These are phyloP conservation scores for Ypsolopha sequella DNA, from an alignment of 2,888 invertebrate genomes.

Conservation along the genomic window DNA sequence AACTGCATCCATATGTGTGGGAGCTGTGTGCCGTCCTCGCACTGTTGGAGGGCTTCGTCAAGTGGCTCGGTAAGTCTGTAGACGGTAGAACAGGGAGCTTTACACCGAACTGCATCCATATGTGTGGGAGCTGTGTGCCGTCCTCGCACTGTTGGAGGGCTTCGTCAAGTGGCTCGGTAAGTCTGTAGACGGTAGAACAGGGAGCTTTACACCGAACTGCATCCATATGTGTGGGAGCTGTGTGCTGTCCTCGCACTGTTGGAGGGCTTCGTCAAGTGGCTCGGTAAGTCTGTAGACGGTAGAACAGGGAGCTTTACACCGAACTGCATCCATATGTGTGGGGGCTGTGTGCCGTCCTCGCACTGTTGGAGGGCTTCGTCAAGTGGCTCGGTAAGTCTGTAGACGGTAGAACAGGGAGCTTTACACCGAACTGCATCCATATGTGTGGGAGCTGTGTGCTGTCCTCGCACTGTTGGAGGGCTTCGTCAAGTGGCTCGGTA, in stretches of 20 bases:
- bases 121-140: conserved; percentile 95
- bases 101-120: conserved; percentile 95
- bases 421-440: conserved; percentile 92
- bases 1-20: conserved; percentile 96
- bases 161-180: conserved; percentile 95
- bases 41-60: conserved; percentile 88
- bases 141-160: conserved; percentile 88
- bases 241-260: conserved; percentile 90
- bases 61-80: conserved; percentile 87
- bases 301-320: conserved; percentile 77
- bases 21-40: conserved; percentile 93
- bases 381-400: conserved; percentile 88
- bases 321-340: conserved; percentile 96
- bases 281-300: conserved; percentile 73
- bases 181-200: conserved; percentile 21
- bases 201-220: conserved; percentile 91
- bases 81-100: conserved; percentile 67
- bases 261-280: conserved; percentile 94
- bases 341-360: conserved; percentile 93
- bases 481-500: conserved; percentile 95
- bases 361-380: conserved; percentile 89
- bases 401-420: conserved; percentile 66
- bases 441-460: conserved; percentile 95
- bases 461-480: conserved; percentile 90
- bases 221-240: conserved; percentile 97